Evolutionary conservation across 2,797 vertebrate species (phyloP).

Genomic region (Lagocephalus sceleratus): DNA sequence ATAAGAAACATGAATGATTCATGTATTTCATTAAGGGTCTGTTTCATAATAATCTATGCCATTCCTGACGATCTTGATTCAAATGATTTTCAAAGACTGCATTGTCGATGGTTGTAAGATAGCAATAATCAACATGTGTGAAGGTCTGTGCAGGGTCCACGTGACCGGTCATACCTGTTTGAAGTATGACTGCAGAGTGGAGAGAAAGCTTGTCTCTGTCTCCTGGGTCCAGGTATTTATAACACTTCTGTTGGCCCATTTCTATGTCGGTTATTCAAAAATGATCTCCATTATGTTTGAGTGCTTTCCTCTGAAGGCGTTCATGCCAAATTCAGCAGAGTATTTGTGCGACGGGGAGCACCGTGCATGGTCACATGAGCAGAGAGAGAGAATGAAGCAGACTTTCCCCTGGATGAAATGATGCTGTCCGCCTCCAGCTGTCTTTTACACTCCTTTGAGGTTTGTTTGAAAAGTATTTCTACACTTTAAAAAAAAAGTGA

Average conservation of each 20-base stretch:
- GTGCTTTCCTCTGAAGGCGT: slow-evolving; percentile 26
- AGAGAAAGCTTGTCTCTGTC: slow-evolving; percentile 47
- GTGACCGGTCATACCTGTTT: slow-evolving; percentile 26
- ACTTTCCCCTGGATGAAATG: slow-evolving; percentile 9
- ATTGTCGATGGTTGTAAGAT: too few relatives aligned
- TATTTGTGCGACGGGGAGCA: slow-evolving; percentile 1
- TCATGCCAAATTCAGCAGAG: slow-evolving; percentile 25
- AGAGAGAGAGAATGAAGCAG: neutral
- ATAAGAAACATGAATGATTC: neutral
- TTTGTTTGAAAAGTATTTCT: slow-evolving; percentile 8
- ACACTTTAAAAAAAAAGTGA: slow-evolving; percentile 26
- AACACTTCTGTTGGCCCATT: slow-evolving; percentile 51
- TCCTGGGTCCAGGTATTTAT: slow-evolving; percentile 60
- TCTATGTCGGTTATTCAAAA: slow-evolving; percentile 45
- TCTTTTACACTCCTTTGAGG: slow-evolving; percentile 24
- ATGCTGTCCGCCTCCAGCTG: slow-evolving; percentile 8
- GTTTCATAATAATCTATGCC: too few relatives aligned
- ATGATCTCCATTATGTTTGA: slow-evolving; percentile 29
- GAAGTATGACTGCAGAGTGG: slow-evolving; percentile 33
- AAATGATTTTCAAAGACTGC: too few relatives aligned
- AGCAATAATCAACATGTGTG: too few relatives aligned
- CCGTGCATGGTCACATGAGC: slow-evolving; percentile 1
- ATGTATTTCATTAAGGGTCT: neutral
- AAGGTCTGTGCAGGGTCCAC: slow-evolving; percentile 4
- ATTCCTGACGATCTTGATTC: too few relatives aligned